phyloP scores from a whole-genome alignment of 2,797 vertebrate species.

The Podarcis siculus region DNA sequence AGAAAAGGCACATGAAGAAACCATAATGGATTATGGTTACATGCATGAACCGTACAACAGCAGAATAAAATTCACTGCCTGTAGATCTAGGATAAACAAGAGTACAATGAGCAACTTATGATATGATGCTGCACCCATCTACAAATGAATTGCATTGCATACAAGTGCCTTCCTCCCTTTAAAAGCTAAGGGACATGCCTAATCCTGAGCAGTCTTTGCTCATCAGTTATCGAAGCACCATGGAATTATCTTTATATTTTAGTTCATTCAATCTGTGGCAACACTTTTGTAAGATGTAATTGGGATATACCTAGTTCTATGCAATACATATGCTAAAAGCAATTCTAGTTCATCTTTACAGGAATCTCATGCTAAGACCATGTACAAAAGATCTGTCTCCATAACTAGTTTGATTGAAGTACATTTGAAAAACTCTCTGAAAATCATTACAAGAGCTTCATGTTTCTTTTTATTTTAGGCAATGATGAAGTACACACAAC shows the following conservation, averaged over 20 bases:
- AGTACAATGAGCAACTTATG: no score
- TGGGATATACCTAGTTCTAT: neutral
- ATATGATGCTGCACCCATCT: neutral
- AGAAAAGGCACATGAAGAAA: neutral
- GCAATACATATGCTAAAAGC: no score
- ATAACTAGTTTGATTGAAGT: neutral
- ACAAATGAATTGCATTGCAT: neutral
- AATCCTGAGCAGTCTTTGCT: neutral
- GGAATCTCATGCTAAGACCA: no score
- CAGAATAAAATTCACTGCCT: neutral
- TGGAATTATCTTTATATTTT: neutral
- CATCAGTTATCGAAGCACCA: neutral
- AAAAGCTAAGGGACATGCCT: neutral
- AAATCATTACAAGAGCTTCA: neutral
- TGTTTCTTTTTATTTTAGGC: neutral
- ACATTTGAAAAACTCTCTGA: neutral
- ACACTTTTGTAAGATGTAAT: neutral
- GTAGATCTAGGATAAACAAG: neutral
- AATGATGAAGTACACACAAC: neutral
- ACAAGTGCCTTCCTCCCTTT: neutral
- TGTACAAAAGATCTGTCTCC: neutral
- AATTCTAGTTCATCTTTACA: neutral
- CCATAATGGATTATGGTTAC: no score
- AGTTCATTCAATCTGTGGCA: neutral
- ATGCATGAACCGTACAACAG: fast-evolving